Evolutionary conservation across 2,888 invertebrate genomes (phyloP), one percentile per base, ranked within the genome.

Genomic region (Mesochorus sp.): DNA sequence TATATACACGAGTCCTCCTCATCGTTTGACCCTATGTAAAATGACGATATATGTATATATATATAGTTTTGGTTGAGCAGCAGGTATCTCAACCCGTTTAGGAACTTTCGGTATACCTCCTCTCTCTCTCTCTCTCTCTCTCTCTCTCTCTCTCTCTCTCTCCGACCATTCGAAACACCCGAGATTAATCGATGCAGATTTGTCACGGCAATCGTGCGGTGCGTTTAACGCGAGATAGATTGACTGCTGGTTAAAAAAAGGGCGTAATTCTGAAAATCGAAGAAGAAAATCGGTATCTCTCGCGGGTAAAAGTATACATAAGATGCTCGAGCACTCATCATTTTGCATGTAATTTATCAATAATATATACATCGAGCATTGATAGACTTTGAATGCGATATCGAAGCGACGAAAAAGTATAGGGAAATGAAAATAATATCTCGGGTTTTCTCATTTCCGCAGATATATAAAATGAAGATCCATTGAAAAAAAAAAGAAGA

Each of bases 131-230:
- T n/a, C 12, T 26, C 12, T 21, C 19, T 49, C 71, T 66, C 72
- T 26, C 34, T 49, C 67, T 55, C 6, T 19, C 49, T 31, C 62
- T 39, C 44, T n/a, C 12, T 19, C 26, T 17, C 57, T 53, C 28
- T 17, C 47, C 28, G 57, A 59, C 31, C 59, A 55, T 81, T 80
- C 79, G 74, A 81, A 77, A 67, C 47, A 76, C 64, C 42, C 55
- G 83, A 87, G 86, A 87, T 87, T 87, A 87, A 87, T 87, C 84
- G 87, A 82, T 77, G 76, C 80, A 81, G 85, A 87, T 87, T 87
- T 87, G 87, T 87, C 87, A 86, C 80, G 85, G 83, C 55, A 81
- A 82, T 84, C 83, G 83, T n/a, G n/a, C 37, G 64, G 83, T 84
- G 81, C 82, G 73, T 73, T 78, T 73, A 78, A 78, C 64, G 57